A percentile compares a stretch with the other conserved stretches of the same genome.
Conservation (phyloP, 2,797 vertebrate genomes). For the Propithecus perrieri region DNA sequence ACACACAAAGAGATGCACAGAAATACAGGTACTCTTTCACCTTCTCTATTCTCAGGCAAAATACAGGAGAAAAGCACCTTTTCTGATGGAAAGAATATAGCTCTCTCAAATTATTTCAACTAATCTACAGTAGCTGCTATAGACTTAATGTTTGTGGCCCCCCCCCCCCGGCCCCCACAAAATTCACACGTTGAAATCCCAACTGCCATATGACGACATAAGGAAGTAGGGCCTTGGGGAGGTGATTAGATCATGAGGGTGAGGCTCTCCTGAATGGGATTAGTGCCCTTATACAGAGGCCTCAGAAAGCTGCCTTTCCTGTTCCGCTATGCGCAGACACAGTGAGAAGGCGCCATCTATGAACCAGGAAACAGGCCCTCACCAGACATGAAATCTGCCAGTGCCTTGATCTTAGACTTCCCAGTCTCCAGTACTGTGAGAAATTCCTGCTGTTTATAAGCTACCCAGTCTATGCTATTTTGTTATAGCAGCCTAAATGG, state of each 20-base stretch:
- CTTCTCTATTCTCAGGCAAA: constrained; percentile 18
- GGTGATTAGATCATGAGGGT: not conserved
- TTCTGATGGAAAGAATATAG: constrained; percentile 31
- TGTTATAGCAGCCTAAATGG: not conserved
- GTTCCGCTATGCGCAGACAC: not conserved
- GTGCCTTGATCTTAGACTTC: not conserved
- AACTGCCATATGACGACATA: not conserved
- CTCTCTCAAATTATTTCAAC: not conserved
- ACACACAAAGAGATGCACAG: not conserved
- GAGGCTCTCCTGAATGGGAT: not conserved
- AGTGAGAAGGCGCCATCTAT: not conserved
- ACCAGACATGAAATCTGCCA: not conserved
- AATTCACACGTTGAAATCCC: not conserved
- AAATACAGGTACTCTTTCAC: constrained; percentile 10
- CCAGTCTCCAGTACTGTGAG: not conserved
- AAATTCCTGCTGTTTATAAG: not conserved
- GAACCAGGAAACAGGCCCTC: not conserved
- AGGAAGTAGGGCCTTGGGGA: not conserved
- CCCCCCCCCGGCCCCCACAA: not conserved
- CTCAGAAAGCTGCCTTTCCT: not conserved
- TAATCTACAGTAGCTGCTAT: not conserved
- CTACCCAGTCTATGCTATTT: not conserved
- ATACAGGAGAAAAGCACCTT: not conserved
- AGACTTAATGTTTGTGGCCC: not conserved
- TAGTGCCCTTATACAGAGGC: not conserved